Base-by-base conservation (phyloP, 2,888 invertebrate species). In the Tineola bisselliella region DNA sequence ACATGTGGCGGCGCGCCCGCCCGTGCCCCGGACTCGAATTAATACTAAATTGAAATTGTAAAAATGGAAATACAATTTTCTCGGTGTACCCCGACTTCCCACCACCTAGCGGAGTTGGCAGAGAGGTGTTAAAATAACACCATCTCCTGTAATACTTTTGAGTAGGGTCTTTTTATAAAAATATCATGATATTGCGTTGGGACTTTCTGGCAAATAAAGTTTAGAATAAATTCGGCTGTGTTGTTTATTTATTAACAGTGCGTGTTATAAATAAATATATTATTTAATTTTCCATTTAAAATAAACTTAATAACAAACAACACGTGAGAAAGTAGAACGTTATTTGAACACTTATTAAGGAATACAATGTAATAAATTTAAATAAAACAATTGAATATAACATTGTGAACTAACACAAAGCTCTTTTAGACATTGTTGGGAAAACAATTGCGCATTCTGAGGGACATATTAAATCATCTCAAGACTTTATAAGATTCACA, bases 41-140 rank as follows among this genome's bases (percentile, higher is more conserved):
- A 87, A 86, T 86, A 86, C 87, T 81, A 86, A 86, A 87, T 86
- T 87, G 86, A 84, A 87, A 87, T 84, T 84, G 87, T 87, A 84
- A 87, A 87, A 87, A 87, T 87, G 84, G 82, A 83, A 84, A 87
- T 84, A 87, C 83, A 84, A 81, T 86, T 86, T 86, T 84, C 81
- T 81, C 83, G 74, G 44, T 79, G 79, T 81, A 79, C 74, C 69
- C 33, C 61, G 68, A 68, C 69, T 68, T 70, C 69, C 70, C 72
- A 74, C 74, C 73, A 70, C 74, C 77, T 77, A 74, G 79, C 76
- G 76, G 75, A 80, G 78, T 74, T 77, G 77, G 80, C 76, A 77
- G 76, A 73, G 77, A 80, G 71, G 75, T 76, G 76, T 76, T 78
- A 76, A 76, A 73, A 77, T 78, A 81, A 80, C 72, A 75, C 71